A percentile compares a stretch with the other conserved stretches of the same genome.
Evolutionary conservation across 2,797 vertebrate species (phyloP).

Genomic region (Remorina albescens): DNA sequence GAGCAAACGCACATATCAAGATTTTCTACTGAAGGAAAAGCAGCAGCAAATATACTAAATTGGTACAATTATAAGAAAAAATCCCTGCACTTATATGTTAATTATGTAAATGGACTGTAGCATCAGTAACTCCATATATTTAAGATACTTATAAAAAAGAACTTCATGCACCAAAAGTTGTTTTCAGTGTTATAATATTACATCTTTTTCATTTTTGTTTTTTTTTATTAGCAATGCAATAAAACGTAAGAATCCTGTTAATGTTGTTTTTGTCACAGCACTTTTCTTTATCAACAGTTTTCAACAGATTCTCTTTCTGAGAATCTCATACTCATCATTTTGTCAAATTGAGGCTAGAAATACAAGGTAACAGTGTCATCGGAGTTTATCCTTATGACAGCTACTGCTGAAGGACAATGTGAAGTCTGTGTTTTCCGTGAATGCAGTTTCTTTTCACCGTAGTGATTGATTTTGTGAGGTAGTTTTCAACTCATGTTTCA

Average conservation of each 20-base stretch:
- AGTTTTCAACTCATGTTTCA: background rate
- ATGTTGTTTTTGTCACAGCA: background rate
- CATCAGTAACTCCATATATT: background rate
- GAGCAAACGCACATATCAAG: too few species aligned
- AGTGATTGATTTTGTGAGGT: too few species aligned
- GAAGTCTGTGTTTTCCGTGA: background rate
- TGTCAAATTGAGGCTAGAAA: background rate
- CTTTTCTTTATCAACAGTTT: too few species aligned
- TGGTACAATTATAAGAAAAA: background rate
- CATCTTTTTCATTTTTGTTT: background rate
- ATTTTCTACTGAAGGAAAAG: background rate
- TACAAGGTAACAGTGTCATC: background rate
- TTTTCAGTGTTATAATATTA: background rate
- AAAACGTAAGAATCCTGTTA: background rate
- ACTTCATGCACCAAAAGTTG: too few species aligned
- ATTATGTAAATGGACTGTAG: background rate
- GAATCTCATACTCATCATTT: too few species aligned
- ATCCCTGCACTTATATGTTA: background rate
- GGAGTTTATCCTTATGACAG: background rate
- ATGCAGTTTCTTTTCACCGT: background rate
- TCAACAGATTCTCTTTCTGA: too few species aligned
- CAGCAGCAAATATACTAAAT: background rate
- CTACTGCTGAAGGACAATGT: background rate
- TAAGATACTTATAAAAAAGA: too few species aligned
- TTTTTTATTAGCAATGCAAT: background rate